Base-by-base conservation (phyloP, 1,140 invertebrate genomes). In the Drosophila subpulchrella region DNA sequence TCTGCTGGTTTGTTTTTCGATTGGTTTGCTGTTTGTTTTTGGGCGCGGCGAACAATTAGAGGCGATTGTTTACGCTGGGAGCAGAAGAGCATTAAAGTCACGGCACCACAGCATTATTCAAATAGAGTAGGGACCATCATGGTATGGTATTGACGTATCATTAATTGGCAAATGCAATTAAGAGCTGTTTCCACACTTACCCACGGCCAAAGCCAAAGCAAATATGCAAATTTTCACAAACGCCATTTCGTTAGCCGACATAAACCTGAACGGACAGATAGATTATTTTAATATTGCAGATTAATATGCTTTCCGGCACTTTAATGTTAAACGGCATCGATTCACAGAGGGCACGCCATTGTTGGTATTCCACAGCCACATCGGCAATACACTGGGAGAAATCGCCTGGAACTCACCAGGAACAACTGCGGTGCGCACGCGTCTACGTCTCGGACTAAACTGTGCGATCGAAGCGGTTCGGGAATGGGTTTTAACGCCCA, bases 221-320 rank as follows among this genome's bases (percentile, higher is more conserved):
- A 91, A 91, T 82, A 91, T 85, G 78, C 90, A 90, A 73, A 91
- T 78, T 78, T 90, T 91, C 34, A 90, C 48, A 66, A 76, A 61
- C 74, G 81, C 90, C 90, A 91, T 91, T 80, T 80, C 73, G 68
- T 74, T 63, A 67, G 67, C 62, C 53, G 70, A 60, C 58, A 58
- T 78, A n/a, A 65, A 83, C 66, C 83, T 86, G 75, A 62, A 59
- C 58, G 60, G 50, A 77, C 65, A 90, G 57, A 84, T 57, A 67
- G 70, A 61, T 67, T 58, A 68, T 48, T 61, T 74, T 34, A 39
- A 72, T 76, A 59, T 61, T 38, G 32, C 27, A 59, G 48, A 58
- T 56, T 78, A 48, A 72, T 59, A 73, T 66, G 32, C 38, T 51
- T 39, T 44, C 57, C 54, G 47, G 20, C 61, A 75, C 39, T 55